Conservation (phyloP, 2,113 vertebrate species). For the Syngnathus scovelli region DNA sequence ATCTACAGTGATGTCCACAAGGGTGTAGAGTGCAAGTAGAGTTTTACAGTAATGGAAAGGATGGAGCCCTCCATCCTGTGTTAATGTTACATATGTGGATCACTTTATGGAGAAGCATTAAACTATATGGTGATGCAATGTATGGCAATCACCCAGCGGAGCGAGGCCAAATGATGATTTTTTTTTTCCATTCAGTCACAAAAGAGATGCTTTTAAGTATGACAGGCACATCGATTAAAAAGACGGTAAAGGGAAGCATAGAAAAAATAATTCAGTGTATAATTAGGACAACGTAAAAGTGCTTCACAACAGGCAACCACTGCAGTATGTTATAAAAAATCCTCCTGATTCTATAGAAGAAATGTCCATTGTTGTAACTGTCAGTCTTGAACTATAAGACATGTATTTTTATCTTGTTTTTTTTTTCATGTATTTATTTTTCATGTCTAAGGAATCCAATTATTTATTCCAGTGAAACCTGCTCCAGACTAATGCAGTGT, state of each 20-base stretch:
- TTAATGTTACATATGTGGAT: slow-evolving; percentile 33
- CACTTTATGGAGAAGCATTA: slow-evolving; percentile 30
- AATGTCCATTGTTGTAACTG: too few relatives aligned
- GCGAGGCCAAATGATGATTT: slow-evolving; percentile 8
- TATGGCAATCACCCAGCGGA: background rate
- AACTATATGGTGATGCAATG: slow-evolving; percentile 7
- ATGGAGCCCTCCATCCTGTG: slow-evolving; percentile 25
- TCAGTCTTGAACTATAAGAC: slow-evolving; percentile 4
- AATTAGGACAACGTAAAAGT: background rate
- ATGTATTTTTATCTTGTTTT: too few relatives aligned
- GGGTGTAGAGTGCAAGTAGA: slow-evolving; percentile 22
- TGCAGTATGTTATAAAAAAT: background rate
- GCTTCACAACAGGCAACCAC: background rate
- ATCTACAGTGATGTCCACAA: slow-evolving; percentile 13
- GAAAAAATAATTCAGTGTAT: background rate
- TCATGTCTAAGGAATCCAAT: too few relatives aligned
- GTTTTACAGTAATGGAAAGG: slow-evolving; percentile 39
- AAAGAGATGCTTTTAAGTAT: background rate
- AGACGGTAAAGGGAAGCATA: background rate
- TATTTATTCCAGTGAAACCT: too few relatives aligned
- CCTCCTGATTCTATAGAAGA: background rate
- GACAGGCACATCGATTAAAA: background rate
- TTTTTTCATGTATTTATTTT: too few relatives aligned
- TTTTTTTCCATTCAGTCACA: background rate
- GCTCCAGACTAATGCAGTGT: too few relatives aligned